Evolutionary conservation across 2,113 vertebrate genomes (phyloP), one percentile per base, ranked within the genome.

Genomic region (Lagopus leucura): DNA sequence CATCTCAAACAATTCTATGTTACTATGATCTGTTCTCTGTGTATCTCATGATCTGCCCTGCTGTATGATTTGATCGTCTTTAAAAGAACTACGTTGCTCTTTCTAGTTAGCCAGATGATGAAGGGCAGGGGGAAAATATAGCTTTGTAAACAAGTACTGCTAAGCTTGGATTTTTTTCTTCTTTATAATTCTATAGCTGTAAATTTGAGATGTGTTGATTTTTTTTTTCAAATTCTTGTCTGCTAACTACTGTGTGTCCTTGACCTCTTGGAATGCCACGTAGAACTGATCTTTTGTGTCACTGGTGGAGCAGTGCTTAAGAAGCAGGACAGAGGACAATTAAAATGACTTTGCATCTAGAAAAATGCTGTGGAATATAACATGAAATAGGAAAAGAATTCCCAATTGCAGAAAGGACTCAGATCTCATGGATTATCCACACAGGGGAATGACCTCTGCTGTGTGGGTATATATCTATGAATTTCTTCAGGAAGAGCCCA

Each of bases 51-150:
- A 89, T 50, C 57, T 87, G 14, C 22, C 45, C 36, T 82, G 36
- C 58, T 94, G 82, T 87, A 42, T 93, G 78, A 85, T 79, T 80
- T 74, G 69, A 82, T 92, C 60, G 55, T 55, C 88, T 92, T 89
- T 32, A 67, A 82, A 95, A 91, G 27, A 47, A 58, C n/a, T 48
- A 11, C 32, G 40, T 55, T 94, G 19, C 14, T 92, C 54, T 78
- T 21, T 79, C 4, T 10, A 52, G 36, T 43, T 80, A 76, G 64
- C 63, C 43, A 52, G 45, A 82, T 48, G 36, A 16, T 25, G 7
- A 6, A 72, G 28, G 30, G 30, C 20, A 84, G 40, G 82, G 32
- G 77, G 77, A 6, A 8, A 24, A 28, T 71, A 32, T 11, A 30
- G 6, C 42, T 85, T 67, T 88, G 55, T 86, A 80, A 95, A 94